Evolutionary conservation across 2,797 vertebrate species (phyloP).

Genomic region (Morus bassanus): DNA sequence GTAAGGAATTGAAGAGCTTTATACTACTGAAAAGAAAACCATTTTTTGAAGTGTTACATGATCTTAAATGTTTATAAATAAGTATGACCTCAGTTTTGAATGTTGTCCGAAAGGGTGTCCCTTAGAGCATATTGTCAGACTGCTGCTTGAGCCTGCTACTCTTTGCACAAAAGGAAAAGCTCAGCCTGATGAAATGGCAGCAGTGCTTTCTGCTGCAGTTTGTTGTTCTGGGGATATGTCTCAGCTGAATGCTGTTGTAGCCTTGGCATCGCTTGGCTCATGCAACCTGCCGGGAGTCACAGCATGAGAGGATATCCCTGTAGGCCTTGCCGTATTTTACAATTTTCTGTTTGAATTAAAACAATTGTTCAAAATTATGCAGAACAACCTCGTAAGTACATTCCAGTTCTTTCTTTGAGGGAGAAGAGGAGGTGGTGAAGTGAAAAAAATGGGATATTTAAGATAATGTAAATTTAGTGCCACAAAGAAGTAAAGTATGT

Average conservation of each 20-base stretch:
- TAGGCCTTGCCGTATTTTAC: background rate
- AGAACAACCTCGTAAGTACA: background rate
- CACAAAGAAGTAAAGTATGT: background rate
- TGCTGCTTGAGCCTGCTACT: background rate
- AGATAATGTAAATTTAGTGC: background rate
- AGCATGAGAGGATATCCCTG: background rate
- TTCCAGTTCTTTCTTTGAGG: background rate
- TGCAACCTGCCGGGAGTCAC: background rate
- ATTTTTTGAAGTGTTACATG: background rate
- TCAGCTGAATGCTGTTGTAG: background rate
- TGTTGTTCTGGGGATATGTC: background rate
- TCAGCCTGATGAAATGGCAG: fast-evolving
- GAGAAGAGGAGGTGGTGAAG: background rate
- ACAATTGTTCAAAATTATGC: background rate
- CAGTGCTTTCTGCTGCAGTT: background rate
- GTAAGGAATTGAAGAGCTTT: background rate
- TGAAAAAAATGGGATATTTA: background rate
- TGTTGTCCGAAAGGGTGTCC: background rate
- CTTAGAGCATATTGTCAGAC: background rate
- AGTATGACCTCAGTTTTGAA: background rate
- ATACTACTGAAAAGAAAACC: background rate
- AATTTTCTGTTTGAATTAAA: background rate
- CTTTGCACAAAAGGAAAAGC: background rate
- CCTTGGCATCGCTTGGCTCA: background rate
- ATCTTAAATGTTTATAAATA: background rate